A percentile compares a stretch with the other conserved stretches of the same genome.
Evolutionary conservation across 1,140 invertebrate genomes (phyloP).

Genomic region (Eurosta solidaginis): DNA sequence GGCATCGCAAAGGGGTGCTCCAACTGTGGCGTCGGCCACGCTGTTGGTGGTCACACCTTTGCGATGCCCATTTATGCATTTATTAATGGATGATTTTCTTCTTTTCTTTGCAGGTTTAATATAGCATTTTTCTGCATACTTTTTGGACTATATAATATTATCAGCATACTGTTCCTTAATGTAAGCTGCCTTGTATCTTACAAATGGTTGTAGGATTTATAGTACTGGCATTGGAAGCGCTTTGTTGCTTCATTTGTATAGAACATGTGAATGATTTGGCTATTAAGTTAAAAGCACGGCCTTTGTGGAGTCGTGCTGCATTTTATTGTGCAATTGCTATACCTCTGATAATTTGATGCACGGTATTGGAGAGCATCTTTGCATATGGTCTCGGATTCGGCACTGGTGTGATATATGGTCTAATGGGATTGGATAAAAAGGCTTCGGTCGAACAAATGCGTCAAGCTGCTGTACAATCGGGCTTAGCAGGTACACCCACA

Average conservation of each 20-base stretch:
- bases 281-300: constrained; percentile 78
- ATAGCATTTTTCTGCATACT: constrained; percentile 91
- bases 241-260: constrained; percentile 92
- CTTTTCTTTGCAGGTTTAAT: too few species aligned
- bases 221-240: constrained; percentile 86
- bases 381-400: constrained; percentile 86
- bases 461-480: too few species aligned
- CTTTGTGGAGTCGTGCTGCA: constrained; percentile 89
- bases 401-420: constrained; percentile 87
- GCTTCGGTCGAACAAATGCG: too few species aligned
- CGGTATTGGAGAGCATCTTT: constrained; percentile 77
- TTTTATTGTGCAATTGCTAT: constrained; percentile 77
- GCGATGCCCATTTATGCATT: too few species aligned
- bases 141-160: constrained; percentile 80
- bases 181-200: constrained; percentile 77
- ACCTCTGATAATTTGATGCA: constrained; percentile 78
- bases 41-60: too few species aligned
- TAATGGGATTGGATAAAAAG: constrained; percentile 93
- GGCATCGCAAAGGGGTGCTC: too few species aligned
- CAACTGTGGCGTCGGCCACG: too few species aligned
- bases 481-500: too few species aligned
- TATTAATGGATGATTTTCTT: too few species aligned
- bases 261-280: constrained; percentile 87
- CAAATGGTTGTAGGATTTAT: constrained; percentile 89
- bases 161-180: constrained; percentile 70